Percentiles rank a stretch among this genome's conserved stretches.
Conservation (phyloP, 2,113 vertebrate species). For the Brachypodius melanocephalos region DNA sequence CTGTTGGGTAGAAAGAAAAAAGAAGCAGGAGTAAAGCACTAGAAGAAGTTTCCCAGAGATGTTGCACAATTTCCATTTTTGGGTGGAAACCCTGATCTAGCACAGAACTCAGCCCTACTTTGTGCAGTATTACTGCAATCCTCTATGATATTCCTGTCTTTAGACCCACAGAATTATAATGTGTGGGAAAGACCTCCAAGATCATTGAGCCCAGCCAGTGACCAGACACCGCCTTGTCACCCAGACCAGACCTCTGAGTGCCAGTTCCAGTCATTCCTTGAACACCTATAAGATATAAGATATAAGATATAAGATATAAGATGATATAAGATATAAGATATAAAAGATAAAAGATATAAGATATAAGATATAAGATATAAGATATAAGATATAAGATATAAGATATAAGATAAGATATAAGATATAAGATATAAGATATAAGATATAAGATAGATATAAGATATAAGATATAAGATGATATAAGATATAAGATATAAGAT, state of each 20-base stretch:
- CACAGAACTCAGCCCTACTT: accelerated
- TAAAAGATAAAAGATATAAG: no score
- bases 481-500: no score
- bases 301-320: no score
- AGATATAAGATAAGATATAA: no score
- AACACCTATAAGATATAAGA: not conserved
- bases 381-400: no score
- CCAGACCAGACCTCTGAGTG: not conserved
- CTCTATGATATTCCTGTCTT: not conserved
- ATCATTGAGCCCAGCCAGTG: not conserved
- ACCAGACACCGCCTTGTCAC: not conserved
- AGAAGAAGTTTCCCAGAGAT: not conserved
- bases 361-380: no score
- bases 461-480: no score
- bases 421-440: no score
- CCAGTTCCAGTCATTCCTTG: not conserved
- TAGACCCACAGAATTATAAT: accelerated
- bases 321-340: no score
- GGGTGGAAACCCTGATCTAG: not conserved
- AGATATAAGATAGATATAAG: no score
- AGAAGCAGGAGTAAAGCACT: not conserved
- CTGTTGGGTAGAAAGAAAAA: not conserved
- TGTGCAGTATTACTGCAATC: not conserved
- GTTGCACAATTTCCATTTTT: not conserved
- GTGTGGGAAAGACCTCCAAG: not conserved